These are phyloP conservation scores for Sitobion miscanthi DNA, from an alignment of 1,140 invertebrate genomes.

Conservation along the genomic window DNA sequence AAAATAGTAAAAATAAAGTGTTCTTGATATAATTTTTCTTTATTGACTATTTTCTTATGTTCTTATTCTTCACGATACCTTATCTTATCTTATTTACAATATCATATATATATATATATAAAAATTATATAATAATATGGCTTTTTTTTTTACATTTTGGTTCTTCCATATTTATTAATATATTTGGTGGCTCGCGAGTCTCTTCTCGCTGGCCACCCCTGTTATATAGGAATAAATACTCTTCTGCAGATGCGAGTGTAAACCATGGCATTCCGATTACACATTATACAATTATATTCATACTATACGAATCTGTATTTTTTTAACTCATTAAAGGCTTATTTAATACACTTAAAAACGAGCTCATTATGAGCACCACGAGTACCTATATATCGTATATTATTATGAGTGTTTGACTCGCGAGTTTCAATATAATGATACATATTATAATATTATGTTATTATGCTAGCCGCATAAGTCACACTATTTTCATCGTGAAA, in stretches of 20 bases:
- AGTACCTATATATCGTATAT: background rate
- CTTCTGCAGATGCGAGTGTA: background rate
- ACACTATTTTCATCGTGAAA: background rate
- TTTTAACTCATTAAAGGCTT: background rate
- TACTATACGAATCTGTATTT: background rate
- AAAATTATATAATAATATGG: no score
- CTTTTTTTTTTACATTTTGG: no score
- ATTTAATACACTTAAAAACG: background rate
- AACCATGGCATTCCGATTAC: background rate
- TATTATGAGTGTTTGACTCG: background rate
- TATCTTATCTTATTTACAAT: no score
- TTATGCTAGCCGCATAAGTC: background rate
- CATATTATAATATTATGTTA: no score
- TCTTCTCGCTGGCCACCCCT: no score
- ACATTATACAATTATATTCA: background rate
- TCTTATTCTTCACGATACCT: no score
- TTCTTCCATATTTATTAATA: no score
- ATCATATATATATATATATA: no score
- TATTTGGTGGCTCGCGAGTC: no score
- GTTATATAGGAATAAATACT: background rate
- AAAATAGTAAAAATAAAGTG: no score
- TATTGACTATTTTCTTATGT: no score
- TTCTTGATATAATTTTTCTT: no score
- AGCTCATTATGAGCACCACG: background rate
- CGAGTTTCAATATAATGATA: background rate